Base-by-base conservation (phyloP, 2,113 vertebrate genomes). In the Paracanthobrama guichenoti region DNA sequence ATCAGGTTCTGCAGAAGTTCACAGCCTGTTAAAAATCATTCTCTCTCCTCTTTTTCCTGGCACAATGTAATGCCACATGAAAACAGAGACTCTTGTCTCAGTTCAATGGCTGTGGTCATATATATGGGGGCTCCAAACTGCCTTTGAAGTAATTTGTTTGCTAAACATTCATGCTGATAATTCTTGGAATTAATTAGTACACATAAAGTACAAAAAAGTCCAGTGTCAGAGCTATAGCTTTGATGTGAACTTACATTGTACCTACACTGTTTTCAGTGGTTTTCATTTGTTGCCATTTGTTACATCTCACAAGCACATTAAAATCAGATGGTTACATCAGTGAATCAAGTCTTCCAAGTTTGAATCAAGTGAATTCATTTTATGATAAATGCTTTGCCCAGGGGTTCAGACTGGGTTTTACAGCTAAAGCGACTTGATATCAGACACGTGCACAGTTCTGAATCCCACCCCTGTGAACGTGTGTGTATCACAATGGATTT, bases 401-500 rank as follows among this genome's bases (percentile, higher is more conserved):
- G 22, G 69, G 55, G 5, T 64, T 75, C n/a, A 84, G 18, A 48
- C 50, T 71, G 62, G 31, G 11, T 12, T 75, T 48, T 66, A 28
- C 35, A 16, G 24, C 31, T 42, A n/a, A 22, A 77, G 22, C 3
- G 0, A 81, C 71, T 42, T 71, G 62, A 77, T 67, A 64, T 62
- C n/a, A 82, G 72, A 53, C 84, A 57, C 62, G 16, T 82, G 79
- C 6, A 6, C 20, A 46, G 6, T 62, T 20, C 18, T 85, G 79
- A 74, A 24, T 83, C 46, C 67, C 28, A 26, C 24, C 35, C 18
- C 39, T 74, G 28, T 84, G 31, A n/a, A 80, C 69, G 62, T 48
- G 64, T 39, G 60, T 84, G 78, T 57, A 62, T 78, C 81, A 72
- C 35, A 16, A 11, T 71, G 60, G 67, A 72, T 66, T 62, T 78